A percentile compares a stretch with the other conserved stretches of the same genome.
phyloP scores from a whole-genome alignment of 2,113 vertebrate genomes.

The Scolopax mira region DNA sequence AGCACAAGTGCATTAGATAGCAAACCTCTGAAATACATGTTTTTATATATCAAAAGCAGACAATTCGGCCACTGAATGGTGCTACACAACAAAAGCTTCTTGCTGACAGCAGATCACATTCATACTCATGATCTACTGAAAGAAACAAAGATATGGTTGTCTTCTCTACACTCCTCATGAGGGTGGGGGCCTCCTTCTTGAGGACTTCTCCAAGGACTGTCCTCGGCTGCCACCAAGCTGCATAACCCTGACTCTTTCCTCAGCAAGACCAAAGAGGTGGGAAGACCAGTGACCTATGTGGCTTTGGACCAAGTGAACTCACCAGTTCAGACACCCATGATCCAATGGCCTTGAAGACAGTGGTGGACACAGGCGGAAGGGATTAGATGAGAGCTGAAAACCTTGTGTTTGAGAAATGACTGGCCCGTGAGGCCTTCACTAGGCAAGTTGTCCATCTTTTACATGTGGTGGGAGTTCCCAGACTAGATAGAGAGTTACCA shows the following conservation, averaged over 20 bases:
- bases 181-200: not conserved
- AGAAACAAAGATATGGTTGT: not conserved
- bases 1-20: not conserved
- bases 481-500: not conserved
- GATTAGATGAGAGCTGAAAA: not conserved
- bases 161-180: not conserved
- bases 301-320: not conserved
- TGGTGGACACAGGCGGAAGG: not conserved
- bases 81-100: not conserved
- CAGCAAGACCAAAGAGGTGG: not conserved
- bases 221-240: not conserved
- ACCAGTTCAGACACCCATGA: not conserved
- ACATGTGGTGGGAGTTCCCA: not conserved
- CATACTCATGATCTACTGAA: not conserved
- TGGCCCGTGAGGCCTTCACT: not conserved
- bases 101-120: not conserved
- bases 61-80: not conserved
- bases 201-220: not conserved
- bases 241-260: not conserved
- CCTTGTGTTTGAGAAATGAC: not conserved
- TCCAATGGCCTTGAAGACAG: not conserved
- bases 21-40: not conserved
- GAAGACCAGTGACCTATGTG: not conserved
- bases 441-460: not conserved
- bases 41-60: not conserved